Base-by-base conservation (phyloP, 2,113 vertebrate species). In the Sphaerodactylus townsendi region DNA sequence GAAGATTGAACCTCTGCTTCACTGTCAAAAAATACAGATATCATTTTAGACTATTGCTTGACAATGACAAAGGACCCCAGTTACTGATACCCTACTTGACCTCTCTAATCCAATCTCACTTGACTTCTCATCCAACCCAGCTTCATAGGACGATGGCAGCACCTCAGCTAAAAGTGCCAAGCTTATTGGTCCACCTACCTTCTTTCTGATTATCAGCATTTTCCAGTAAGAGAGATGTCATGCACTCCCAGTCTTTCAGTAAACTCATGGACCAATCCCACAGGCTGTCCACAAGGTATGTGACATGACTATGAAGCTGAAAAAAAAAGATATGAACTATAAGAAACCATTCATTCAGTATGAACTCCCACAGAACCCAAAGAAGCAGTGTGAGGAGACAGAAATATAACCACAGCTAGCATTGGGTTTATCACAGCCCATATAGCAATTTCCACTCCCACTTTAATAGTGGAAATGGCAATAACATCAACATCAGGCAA, bases 211-310 rank as follows among this genome's bases (percentile, higher is more conserved):
- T 88, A 33, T 92, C 81, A 3, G 81, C 5, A n/a, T 95, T 93
- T 90, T 96, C 93, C 89, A 98, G 92, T 4, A 98, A 96, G 68
- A 97, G 88, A 37, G 95, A 91, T 1, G 97, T 97, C 94, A 99
- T 94, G 5, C 95, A 90, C 46, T 97, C 87, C 98, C 98, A 99
- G 95, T 98, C 97, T 92, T 97, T 98, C 82, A 99, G 93, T 81
- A 98, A 94, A 81, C 88, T 87, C 30, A 95, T 95, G n/a, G 94
- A 96, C 92, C 96, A 97, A 92, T 99, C 98, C 98, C 98, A 99
- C 89, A 99, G 95, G 91, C 98, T 97, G 95, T 99, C 98, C 93
- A 99, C 94, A 19, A 99, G 96, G 90, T 98, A 99, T 0, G 96
- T 92, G 87, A 98, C 95, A 3, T 98, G 98, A 71, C 95, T 94